A percentile compares a stretch with the other conserved stretches of the same genome.
These are phyloP conservation scores for Yponomeuta cagnagella DNA, from an alignment of 2,888 invertebrate genomes.

Conservation along the genomic window DNA sequence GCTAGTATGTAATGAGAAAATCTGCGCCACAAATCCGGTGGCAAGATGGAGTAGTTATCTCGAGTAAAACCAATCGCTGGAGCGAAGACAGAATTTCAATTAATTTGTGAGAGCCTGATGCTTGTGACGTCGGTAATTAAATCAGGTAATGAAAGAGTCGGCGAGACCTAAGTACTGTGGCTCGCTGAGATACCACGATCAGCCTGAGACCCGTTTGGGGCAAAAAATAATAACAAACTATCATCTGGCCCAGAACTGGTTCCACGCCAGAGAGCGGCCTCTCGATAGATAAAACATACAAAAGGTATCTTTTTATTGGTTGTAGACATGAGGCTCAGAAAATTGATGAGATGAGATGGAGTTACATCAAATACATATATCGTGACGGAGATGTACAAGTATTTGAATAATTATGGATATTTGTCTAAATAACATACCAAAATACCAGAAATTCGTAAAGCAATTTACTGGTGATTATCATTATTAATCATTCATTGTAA, in stretches of 20 bases:
- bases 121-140: constrained; percentile 34
- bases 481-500: no score
- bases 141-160: constrained; percentile 28
- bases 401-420: no score
- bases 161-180: constrained; percentile 18
- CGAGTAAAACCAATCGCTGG: constrained; percentile 38
- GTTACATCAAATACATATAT: neutral
- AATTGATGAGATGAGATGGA: constrained; percentile 24
- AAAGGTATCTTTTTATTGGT: constrained; percentile 48
- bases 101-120: constrained; percentile 35
- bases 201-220: constrained; percentile 29
- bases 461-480: no score
- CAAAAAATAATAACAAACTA: constrained; percentile 67
- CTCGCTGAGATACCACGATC: constrained; percentile 23
- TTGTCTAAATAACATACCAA: no score
- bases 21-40: neutral
- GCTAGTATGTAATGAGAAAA: neutral
- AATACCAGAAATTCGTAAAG: no score
- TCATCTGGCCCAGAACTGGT: constrained; percentile 64
- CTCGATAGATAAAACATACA: constrained; percentile 44
- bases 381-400: no score
- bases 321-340: constrained; percentile 32
- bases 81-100: constrained; percentile 48
- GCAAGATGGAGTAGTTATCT: constrained; percentile 34
- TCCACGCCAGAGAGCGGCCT: constrained; percentile 41